A percentile compares a stretch with the other conserved stretches of the same genome.
phyloP scores from a whole-genome alignment of 2,797 vertebrate species.

The Fratercula arctica region DNA sequence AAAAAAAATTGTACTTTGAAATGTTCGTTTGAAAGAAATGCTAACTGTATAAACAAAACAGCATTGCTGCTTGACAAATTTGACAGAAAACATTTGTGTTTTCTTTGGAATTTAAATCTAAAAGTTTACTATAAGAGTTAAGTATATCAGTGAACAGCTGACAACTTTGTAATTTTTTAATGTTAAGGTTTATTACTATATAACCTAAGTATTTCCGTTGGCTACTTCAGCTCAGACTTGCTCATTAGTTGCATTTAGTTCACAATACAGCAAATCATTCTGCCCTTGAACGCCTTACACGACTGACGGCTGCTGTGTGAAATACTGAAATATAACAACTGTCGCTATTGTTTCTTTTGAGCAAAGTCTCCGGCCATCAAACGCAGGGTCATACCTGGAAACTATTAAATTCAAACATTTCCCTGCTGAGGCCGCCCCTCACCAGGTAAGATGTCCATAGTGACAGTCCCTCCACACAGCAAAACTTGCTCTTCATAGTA shows the following conservation, averaged over 20 bases:
- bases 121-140: background rate
- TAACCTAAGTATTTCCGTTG: background rate
- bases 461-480: background rate
- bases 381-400: background rate
- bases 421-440: background rate
- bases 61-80: background rate
- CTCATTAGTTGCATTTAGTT: background rate
- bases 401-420: background rate
- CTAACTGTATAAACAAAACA: background rate
- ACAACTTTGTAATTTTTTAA: background rate
- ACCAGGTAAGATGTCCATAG: background rate
- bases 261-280: background rate
- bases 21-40: background rate
- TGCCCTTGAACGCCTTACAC: background rate
- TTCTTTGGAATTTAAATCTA: slow-evolving; percentile 16
- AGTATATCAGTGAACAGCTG: background rate
- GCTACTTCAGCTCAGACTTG: background rate
- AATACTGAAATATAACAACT: background rate
- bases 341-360: background rate
- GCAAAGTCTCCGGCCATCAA: background rate
- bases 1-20: background rate
- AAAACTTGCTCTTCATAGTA: background rate
- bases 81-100: slow-evolving; percentile 19
- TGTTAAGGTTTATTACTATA: background rate
- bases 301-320: background rate